Percentiles rank a stretch among this genome's conserved stretches.
phyloP scores from a whole-genome alignment of 2,888 invertebrate genomes.

The Biston stratarius region DNA sequence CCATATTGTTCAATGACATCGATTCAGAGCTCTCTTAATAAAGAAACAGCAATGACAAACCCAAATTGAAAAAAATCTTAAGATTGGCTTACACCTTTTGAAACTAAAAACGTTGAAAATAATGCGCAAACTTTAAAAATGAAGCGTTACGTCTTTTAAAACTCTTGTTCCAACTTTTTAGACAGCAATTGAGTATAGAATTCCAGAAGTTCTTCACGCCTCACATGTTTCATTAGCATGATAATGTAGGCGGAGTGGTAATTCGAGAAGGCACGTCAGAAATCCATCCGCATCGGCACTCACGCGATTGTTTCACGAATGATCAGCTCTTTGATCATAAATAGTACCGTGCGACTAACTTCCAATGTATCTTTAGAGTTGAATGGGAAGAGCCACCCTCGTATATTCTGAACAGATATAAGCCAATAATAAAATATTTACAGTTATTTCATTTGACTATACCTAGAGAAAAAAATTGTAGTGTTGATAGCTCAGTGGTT shows the following conservation, averaged over 20 bases:
- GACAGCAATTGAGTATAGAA: slow-evolving; percentile 9
- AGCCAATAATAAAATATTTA: background rate
- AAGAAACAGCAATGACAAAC: background rate
- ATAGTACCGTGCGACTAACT: background rate
- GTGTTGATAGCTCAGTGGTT: too few species aligned
- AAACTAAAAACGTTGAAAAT: background rate
- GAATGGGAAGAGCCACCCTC: background rate
- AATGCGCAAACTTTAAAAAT: slow-evolving; percentile 1
- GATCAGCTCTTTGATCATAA: slow-evolving; percentile 3
- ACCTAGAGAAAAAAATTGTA: background rate
- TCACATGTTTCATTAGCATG: slow-evolving; percentile 17
- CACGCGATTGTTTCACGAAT: slow-evolving; percentile 18
- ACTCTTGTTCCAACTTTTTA: background rate
- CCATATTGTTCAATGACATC: slow-evolving; percentile 16
- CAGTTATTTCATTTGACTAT: background rate
- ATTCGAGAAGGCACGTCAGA: slow-evolving; percentile 13
- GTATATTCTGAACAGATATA: background rate
- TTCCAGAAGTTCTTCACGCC: slow-evolving; percentile 8
- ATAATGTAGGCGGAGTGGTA: slow-evolving; percentile 10
- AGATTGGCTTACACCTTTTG: background rate
- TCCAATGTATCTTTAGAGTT: background rate
- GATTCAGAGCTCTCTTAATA: background rate
- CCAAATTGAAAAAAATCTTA: background rate
- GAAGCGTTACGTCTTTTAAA: background rate
- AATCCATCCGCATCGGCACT: slow-evolving; percentile 9